phyloP scores from a whole-genome alignment of 2,888 invertebrate genomes.

The Sesia apiformis region DNA sequence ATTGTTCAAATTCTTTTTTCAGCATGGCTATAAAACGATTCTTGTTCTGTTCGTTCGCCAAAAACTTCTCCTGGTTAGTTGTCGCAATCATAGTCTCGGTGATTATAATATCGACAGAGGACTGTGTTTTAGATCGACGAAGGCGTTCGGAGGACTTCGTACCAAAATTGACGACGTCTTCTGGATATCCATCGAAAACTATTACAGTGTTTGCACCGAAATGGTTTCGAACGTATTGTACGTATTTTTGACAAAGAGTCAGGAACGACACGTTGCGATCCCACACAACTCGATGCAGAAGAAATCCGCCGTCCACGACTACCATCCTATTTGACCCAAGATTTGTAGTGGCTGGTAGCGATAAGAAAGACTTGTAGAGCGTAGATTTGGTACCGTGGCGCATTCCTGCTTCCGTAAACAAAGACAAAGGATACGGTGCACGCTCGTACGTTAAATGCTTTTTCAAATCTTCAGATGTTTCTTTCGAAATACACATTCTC shows the following conservation, averaged over 20 bases:
- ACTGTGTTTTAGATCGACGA: background rate
- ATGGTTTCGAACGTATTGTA: background rate
- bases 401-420: background rate
- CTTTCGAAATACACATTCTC: slow-evolving; percentile 3
- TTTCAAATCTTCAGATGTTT: background rate
- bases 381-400: background rate
- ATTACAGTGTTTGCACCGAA: background rate
- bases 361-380: background rate
- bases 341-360: background rate
- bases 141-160: background rate
- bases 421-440: slow-evolving; percentile 7
- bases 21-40: background rate
- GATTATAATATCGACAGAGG: background rate
- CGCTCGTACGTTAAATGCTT: slow-evolving; percentile 5
- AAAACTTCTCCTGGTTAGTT: background rate
- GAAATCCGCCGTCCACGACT: background rate
- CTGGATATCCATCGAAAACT: background rate
- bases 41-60: background rate
- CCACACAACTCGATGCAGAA: background rate
- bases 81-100: background rate
- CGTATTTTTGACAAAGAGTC: background rate
- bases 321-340: slow-evolving; percentile 1
- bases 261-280: background rate
- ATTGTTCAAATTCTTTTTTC: background rate
- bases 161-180: background rate